A percentile compares a stretch with the other conserved stretches of the same genome.
These are phyloP conservation scores for Huso huso DNA, from an alignment of 2,797 vertebrate genomes.

Conservation along the genomic window DNA sequence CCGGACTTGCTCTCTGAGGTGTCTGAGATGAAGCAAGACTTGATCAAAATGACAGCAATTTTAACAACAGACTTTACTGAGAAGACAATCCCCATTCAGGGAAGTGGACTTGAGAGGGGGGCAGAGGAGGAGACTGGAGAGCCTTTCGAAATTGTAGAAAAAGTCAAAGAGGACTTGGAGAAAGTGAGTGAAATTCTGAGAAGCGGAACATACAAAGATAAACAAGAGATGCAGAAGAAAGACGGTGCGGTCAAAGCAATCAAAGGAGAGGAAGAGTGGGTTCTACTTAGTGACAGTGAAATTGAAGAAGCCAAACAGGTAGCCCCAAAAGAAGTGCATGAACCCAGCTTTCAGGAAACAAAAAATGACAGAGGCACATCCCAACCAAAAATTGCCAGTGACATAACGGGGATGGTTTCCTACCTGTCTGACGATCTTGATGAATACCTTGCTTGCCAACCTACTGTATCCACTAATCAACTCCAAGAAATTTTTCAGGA, in stretches of 20 bases:
- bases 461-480: conserved; percentile 39
- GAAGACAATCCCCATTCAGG: conserved; percentile 72
- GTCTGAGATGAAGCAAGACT: conserved; percentile 98
- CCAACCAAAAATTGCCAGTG: conserved; percentile 53
- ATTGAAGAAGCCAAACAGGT: conserved; percentile 82
- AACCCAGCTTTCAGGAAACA: conserved; percentile 62
- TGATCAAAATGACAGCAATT: conserved; percentile 98
- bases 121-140: conserved; percentile 86
- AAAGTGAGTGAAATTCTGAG: conserved; percentile 91
- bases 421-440: conserved; percentile 66
- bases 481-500: conserved; percentile 51
- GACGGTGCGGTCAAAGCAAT: conserved; percentile 23
- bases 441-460: conserved; percentile 50
- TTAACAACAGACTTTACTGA: conserved; percentile 80
- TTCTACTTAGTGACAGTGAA: conserved; percentile 81
- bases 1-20: conserved; percentile 97
- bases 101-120: conserved; percentile 73
- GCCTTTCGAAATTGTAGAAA: conserved; percentile 94
- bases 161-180: conserved; percentile 88
- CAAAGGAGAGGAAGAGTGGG: conserved; percentile 76
- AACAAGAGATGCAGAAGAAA: conserved; percentile 20
- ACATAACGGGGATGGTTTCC: conserved; percentile 46
- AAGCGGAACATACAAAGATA: conserved; percentile 72
- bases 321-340: conserved; percentile 58
- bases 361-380: conserved; percentile 60